These are phyloP conservation scores for Crossaster papposus DNA, from an alignment of 53 echinoderm and acorn worm species.

Conservation along the genomic window DNA sequence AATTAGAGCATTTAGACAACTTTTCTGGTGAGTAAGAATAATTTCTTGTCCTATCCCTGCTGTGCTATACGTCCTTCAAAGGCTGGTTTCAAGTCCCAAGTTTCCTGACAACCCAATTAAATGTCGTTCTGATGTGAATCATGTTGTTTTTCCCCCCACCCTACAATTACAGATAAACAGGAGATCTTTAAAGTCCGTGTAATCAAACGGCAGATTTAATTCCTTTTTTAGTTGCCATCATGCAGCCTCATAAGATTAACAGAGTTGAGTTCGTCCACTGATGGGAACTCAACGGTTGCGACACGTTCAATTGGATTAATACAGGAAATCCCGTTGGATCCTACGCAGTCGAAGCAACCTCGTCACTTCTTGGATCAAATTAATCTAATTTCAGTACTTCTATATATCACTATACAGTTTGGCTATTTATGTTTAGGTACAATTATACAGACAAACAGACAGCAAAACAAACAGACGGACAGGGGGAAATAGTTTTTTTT, in stretches of 20 bases:
- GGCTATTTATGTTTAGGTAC: no score
- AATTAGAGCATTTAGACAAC: no score
- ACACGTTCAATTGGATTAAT: not conserved
- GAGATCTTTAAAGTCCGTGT: not conserved
- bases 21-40: no score
- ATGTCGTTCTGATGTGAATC: not conserved
- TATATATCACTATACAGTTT: no score
- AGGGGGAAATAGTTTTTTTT: no score
- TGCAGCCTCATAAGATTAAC: not conserved
- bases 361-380: not conserved
- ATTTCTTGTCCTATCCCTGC: no score
- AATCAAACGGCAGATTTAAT: not conserved
- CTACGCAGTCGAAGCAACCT: not conserved
- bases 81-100: no score
- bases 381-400: not conserved
- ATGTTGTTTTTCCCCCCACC: not conserved
- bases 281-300: not conserved
- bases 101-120: not conserved
- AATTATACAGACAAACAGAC: no score
- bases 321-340: not conserved
- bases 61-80: no score
- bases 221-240: not conserved
- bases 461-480: no score
- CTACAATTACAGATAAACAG: not conserved
- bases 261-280: not conserved